A percentile compares a stretch with the other conserved stretches of the same genome.
Evolutionary conservation across 2,888 invertebrate genomes (phyloP).

Genomic region (Spisula subtruncata): DNA sequence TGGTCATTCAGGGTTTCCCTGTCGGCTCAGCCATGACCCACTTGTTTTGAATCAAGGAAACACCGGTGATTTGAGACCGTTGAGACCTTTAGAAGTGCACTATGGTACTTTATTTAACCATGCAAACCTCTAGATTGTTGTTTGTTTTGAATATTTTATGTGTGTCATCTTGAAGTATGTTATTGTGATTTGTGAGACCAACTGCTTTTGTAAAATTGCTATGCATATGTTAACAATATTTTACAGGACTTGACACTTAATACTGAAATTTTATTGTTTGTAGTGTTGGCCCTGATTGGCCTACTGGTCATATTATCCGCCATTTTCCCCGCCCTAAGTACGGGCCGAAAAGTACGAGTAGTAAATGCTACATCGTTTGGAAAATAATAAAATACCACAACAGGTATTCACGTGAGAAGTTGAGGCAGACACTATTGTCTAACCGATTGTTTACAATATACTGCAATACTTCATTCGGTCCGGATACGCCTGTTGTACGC

Average conservation of each 20-base stretch:
- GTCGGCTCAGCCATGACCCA: too few relatives aligned
- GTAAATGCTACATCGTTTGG: slow-evolving; percentile 13
- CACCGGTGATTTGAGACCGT: too few relatives aligned
- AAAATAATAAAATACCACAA: neutral
- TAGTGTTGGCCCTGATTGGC: slow-evolving; percentile 30
- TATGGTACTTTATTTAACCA: too few relatives aligned
- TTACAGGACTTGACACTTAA: too few relatives aligned
- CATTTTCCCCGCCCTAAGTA: slow-evolving; percentile 35
- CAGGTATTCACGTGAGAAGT: neutral
- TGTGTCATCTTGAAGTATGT: neutral
- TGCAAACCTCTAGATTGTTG: too few relatives aligned
- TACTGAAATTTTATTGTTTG: neutral
- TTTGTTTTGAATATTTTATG: too few relatives aligned
- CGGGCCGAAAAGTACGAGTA: slow-evolving; percentile 27
- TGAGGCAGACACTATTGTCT: neutral
- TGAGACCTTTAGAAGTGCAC: too few relatives aligned
- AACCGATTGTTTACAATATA: neutral
- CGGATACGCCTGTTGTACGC: neutral
- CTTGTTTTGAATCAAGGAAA: too few relatives aligned
- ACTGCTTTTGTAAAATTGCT: too few relatives aligned
- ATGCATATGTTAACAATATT: too few relatives aligned
- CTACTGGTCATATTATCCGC: slow-evolving; percentile 37
- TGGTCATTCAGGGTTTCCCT: too few relatives aligned
- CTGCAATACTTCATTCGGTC: neutral
- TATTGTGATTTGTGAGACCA: neutral